A percentile compares a stretch with the other conserved stretches of the same genome.
Evolutionary conservation across 2,113 vertebrate genomes (phyloP).

Genomic region (Climacteris rufus): DNA sequence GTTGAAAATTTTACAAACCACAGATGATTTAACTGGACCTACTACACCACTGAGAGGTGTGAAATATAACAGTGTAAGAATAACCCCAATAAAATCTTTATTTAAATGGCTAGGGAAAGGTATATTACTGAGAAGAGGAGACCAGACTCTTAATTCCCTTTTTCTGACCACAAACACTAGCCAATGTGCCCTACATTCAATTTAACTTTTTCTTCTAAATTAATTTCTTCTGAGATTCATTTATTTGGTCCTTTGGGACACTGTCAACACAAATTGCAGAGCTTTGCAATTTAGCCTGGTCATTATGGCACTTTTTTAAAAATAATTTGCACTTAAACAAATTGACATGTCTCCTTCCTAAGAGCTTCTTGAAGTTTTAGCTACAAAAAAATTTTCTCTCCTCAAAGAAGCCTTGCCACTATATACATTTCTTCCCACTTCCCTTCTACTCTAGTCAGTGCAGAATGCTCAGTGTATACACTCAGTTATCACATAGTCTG

Average conservation of each 20-base stretch:
- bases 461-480: background rate
- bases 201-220: background rate
- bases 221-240: background rate
- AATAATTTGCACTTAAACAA: background rate
- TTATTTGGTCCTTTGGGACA: background rate
- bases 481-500: background rate
- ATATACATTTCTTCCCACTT: background rate
- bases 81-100: background rate
- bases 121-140: background rate
- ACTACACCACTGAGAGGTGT: background rate
- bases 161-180: background rate
- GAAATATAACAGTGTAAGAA: background rate
- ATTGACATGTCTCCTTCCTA: background rate
- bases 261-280: background rate
- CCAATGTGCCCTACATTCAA: background rate
- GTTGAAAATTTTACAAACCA: background rate
- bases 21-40: background rate
- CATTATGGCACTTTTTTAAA: background rate
- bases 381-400: background rate
- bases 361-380: background rate
- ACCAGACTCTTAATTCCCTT: background rate
- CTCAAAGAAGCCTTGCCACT: background rate
- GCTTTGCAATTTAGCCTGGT: background rate
- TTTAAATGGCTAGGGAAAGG: background rate
- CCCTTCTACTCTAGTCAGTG: background rate